These are phyloP conservation scores for Drepanosiphum platanoidis DNA, from an alignment of 2,888 invertebrate genomes.

Conservation along the genomic window DNA sequence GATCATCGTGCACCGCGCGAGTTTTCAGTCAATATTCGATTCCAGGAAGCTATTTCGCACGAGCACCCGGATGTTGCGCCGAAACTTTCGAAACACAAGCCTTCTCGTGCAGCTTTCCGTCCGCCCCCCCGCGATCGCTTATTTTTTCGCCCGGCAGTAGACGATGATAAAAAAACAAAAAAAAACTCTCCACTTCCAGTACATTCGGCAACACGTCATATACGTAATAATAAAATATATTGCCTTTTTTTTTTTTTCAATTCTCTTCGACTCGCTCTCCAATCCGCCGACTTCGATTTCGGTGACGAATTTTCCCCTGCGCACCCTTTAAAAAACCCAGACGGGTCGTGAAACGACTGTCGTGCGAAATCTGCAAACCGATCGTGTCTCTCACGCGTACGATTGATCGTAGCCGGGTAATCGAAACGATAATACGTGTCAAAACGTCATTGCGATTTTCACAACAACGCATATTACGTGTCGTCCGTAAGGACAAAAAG, in stretches of 20 bases:
- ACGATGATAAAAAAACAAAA: no score
- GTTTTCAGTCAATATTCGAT: constrained; percentile 25
- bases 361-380: no score
- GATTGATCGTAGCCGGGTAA: no score
- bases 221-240: background rate
- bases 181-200: background rate
- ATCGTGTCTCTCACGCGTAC: no score
- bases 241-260: no score
- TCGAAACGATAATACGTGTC: no score
- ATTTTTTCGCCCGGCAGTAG: background rate
- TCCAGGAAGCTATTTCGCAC: background rate
- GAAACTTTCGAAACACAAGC: constrained; percentile 22
- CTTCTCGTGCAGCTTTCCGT: no score
- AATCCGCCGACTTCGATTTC: background rate
- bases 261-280: background rate
- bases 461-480: no score
- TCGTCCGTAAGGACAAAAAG: no score
- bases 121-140: background rate
- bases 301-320: background rate
- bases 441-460: no score
- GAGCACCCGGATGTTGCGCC: background rate
- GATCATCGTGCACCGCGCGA: background rate
- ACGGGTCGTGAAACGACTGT: no score
- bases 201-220: background rate
- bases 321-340: no score